Evolutionary conservation across 2,113 vertebrate genomes (phyloP).

Genomic region (Muntiacus reevesi): DNA sequence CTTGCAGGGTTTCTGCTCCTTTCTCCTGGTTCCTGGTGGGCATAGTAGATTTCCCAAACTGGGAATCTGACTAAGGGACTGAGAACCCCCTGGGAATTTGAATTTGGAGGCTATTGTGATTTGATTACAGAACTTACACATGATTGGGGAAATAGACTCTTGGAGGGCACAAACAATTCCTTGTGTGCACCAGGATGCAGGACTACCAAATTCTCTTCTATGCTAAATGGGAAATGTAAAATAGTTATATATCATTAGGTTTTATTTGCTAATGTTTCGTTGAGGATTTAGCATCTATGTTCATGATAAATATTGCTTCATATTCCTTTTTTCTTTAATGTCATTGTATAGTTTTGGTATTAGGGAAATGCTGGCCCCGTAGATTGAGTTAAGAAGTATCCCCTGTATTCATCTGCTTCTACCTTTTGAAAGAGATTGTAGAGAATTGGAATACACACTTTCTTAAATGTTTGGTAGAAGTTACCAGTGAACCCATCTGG

Average conservation of each 20-base stretch:
- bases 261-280: neutral
- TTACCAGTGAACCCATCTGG: neutral
- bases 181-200: neutral
- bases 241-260: neutral
- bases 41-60: neutral
- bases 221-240: neutral
- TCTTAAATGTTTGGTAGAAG: neutral
- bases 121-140: neutral
- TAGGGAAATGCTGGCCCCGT: neutral
- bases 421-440: neutral
- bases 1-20: neutral
- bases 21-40: neutral
- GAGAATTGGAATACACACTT: neutral
- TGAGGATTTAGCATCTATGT: neutral
- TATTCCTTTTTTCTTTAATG: neutral
- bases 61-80: neutral
- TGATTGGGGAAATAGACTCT: neutral
- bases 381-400: neutral
- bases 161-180: neutral
- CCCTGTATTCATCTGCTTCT: neutral
- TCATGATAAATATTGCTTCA: neutral
- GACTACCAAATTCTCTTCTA: neutral
- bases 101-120: neutral
- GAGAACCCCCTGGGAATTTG: neutral
- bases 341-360: neutral